Conservation (phyloP, 1,140 invertebrate species). For the Nasonia vitripennis region DNA sequence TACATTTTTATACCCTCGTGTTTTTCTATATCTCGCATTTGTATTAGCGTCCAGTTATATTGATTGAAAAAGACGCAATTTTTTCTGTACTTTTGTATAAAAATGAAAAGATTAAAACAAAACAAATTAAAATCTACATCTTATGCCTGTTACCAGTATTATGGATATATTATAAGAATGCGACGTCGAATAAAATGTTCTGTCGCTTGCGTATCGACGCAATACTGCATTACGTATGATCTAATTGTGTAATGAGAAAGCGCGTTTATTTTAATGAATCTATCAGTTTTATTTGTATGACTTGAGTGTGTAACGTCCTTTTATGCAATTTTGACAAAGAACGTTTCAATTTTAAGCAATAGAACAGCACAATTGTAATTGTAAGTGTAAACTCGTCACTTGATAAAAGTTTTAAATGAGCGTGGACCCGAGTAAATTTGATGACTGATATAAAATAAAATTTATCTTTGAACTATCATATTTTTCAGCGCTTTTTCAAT, state of each 20-base stretch:
- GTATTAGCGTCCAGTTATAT: conserved; percentile 15
- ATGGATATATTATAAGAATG: conserved; percentile 20
- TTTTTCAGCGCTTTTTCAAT: neutral
- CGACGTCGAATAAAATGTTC: conserved; percentile 9
- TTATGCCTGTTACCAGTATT: conserved; percentile 63
- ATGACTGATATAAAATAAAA: neutral
- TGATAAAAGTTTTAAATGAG: conserved; percentile 44
- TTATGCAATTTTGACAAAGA: neutral
- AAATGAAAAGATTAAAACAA: conserved; percentile 34
- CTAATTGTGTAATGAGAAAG: neutral
- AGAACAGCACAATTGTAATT: neutral
- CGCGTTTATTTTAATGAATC: neutral
- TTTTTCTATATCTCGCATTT: neutral
- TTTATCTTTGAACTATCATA: neutral
- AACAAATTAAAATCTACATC: conserved; percentile 56
- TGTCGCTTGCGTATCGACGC: neutral
- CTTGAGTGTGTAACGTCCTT: conserved; percentile 55
- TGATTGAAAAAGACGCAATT: conserved; percentile 2
- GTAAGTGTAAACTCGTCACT: conserved; percentile 27
- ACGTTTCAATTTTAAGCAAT: conserved; percentile 33
- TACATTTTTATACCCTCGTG: conserved; percentile 23
- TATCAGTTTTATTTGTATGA: conserved; percentile 33
- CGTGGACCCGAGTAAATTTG: neutral
- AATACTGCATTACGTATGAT: neutral
- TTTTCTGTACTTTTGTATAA: conserved; percentile 55